These are phyloP conservation scores for Thinocorus orbignyianus DNA, from an alignment of 2,113 vertebrate species.

Conservation along the genomic window DNA sequence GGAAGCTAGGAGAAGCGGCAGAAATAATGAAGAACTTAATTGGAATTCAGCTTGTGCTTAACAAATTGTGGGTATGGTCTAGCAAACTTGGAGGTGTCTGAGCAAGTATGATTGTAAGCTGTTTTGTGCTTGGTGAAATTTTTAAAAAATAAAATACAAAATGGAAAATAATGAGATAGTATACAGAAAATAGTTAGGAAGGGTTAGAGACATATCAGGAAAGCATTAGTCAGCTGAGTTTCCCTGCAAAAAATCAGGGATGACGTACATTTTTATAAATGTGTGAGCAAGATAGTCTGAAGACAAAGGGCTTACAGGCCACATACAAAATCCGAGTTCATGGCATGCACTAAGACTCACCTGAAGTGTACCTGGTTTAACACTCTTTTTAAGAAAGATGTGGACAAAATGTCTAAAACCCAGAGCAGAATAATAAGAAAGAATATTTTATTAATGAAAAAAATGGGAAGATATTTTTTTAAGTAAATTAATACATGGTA, in stretches of 20 bases:
- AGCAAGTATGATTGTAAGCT: neutral
- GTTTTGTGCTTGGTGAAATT: neutral
- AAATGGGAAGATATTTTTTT: neutral
- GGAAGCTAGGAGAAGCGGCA: neutral
- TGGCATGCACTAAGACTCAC: neutral
- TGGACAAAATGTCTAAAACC: neutral
- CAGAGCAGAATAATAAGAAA: neutral
- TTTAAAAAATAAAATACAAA: neutral
- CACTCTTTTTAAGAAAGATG: neutral
- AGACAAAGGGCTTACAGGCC: neutral
- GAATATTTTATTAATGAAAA: neutral
- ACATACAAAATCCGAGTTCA: neutral
- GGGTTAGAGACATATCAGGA: neutral
- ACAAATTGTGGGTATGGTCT: neutral
- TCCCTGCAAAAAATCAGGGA: neutral
- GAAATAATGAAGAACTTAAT: neutral
- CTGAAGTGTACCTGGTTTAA: neutral
- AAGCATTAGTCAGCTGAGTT: neutral
- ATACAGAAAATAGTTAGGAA: neutral
- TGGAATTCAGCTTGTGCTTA: neutral
- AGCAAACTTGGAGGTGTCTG: neutral
- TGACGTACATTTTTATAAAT: neutral
- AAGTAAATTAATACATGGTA: neutral
- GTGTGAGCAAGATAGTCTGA: neutral
- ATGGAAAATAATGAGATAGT: neutral